Base-by-base conservation (phyloP, 2,888 invertebrate genomes). In the Chymomyza caudatula region DNA sequence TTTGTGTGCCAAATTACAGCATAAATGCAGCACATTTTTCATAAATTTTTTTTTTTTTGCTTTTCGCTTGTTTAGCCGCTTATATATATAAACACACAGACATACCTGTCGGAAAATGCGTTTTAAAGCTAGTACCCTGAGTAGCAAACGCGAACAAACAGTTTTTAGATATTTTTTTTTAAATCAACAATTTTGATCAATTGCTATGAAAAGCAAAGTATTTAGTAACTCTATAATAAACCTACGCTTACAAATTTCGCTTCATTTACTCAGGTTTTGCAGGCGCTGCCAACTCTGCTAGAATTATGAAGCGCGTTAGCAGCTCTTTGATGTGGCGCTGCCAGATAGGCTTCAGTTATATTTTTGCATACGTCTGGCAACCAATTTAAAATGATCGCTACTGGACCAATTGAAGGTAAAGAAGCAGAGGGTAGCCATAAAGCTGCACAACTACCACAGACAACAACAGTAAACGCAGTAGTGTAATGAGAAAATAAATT, bases 381-480 rank as follows among this genome's bases (percentile, higher is more conserved):
- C 29, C 29, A 37, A 37, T 37, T 37, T 37, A 37, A 37, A 37
- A 37, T 37, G 29, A 37, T 37, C 29, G 29, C 29, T 37, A 37
- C 29, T 37, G 29, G 29, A 37, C 29, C 29, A 37, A 37, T 37
- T 37, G 29, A 37, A 37, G 29, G 29, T 37, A 37, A 37, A 37
- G 29, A 8, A 37, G 29, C 29, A 37, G 29, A 37, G 29, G 5
- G 29, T n/a, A n/a, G n/a, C n/a, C n/a, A n/a, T n/a, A n/a, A n/a
- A n/a, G n/a, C n/a, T n/a, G n/a, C 29, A 37, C 29, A 37, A 37
- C 29, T 11, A 37, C 29, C 8, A 37, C 29, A 11, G 5, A 25
- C 76, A 72, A 43, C 69, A 23, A 22, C 29, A 58, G 47, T 19
- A 15, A 43, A 25, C 4, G 43, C 22, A 44, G 44, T 15, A 57